phyloP scores from a whole-genome alignment of 2,888 invertebrate species.

The Bellardia bayeri region DNA sequence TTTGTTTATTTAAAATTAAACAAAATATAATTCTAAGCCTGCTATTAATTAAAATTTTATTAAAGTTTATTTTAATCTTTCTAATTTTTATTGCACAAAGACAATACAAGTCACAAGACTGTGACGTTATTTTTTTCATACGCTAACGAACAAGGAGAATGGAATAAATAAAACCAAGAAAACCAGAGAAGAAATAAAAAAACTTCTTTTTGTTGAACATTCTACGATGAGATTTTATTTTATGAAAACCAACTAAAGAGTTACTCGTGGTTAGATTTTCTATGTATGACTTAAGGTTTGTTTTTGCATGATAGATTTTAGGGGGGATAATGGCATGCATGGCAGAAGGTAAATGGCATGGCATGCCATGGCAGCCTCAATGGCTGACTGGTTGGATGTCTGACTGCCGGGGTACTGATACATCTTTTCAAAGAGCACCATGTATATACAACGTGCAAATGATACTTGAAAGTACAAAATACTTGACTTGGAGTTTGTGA shows the following conservation, averaged over 20 bases:
- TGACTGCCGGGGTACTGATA: conserved; percentile 37
- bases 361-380: conserved; percentile 22
- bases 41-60: conserved; percentile 54
- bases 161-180: conserved; percentile 41
- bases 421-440: conserved; percentile 32
- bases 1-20: no score
- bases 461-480: conserved; percentile 71
- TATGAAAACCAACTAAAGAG: conserved; percentile 43
- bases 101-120: conserved; percentile 63
- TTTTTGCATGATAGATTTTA: conserved; percentile 57
- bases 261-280: conserved; percentile 51
- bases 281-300: conserved; percentile 27
- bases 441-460: conserved; percentile 68
- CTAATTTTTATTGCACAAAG: conserved; percentile 55
- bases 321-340: conserved; percentile 41
- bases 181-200: conserved; percentile 35
- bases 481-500: conserved; percentile 65
- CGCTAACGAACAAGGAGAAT: conserved; percentile 20
- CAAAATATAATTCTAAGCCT: conserved; percentile 9
- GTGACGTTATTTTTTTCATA: conserved; percentile 42
- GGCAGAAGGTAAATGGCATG: conserved; percentile 48
- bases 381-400: conserved; percentile 24
- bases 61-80: conserved; percentile 15
- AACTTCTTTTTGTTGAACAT: conserved; percentile 8
- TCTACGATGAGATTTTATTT: conserved; percentile 10